phyloP scores from a whole-genome alignment of 2,888 invertebrate species.

The Hemistola chrysoprasaria region DNA sequence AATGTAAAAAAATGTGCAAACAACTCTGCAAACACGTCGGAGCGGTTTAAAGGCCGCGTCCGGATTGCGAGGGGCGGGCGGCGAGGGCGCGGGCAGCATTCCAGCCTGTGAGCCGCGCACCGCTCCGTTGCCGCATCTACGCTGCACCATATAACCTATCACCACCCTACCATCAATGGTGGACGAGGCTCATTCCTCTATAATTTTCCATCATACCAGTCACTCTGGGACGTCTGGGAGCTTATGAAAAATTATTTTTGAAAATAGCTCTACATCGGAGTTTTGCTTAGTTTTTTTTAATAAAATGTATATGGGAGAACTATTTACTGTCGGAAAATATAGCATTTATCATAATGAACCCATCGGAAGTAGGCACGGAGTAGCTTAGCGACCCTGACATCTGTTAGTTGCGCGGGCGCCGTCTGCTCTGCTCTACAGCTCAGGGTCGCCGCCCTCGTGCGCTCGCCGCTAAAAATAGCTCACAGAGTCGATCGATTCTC shows the following conservation, averaged over 20 bases:
- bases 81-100: conserved; percentile 65
- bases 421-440: conserved; percentile 49
- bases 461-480: conserved; percentile 67
- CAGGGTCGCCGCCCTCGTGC: conserved; percentile 70
- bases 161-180: conserved; percentile 1
- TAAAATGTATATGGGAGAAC: background rate
- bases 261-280: too few species aligned
- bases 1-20: conserved; percentile 82
- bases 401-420: conserved; percentile 44
- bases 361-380: conserved; percentile 18
- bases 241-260: too few species aligned
- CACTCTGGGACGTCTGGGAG: too few species aligned
- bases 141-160: conserved; percentile 1
- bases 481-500: conserved; percentile 48
- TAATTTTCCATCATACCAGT: too few species aligned
- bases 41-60: conserved; percentile 80
- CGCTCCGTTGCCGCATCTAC: conserved; percentile 34
- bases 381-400: conserved; percentile 13
- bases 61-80: conserved; percentile 75
- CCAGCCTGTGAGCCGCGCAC: conserved; percentile 61
- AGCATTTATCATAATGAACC: too few species aligned
- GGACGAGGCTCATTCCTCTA: conserved; percentile 8
- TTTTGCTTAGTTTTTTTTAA: too few species aligned
- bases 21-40: conserved; percentile 80
- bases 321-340: background rate